Evolutionary conservation across 2,113 vertebrate genomes (phyloP).

Genomic region (Uria aalge): DNA sequence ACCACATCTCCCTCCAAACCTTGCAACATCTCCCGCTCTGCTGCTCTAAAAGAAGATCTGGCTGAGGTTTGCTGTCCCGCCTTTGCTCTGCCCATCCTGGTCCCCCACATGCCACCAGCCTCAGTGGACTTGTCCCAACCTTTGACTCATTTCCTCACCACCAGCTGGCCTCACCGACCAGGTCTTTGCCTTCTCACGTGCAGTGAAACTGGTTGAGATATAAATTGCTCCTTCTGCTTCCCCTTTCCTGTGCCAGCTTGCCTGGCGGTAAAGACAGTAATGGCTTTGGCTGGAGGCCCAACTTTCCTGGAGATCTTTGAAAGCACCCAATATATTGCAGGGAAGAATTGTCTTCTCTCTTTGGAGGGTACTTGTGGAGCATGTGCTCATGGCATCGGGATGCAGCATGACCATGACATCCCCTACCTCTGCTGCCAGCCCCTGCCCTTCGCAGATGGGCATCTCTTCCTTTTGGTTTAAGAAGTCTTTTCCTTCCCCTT

Average conservation of each 20-base stretch:
- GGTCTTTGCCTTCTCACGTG: not conserved
- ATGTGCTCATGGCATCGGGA: fast-evolving
- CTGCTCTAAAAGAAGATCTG: not conserved
- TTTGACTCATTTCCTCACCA: not conserved
- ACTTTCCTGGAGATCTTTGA: not conserved
- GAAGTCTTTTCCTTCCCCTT: not conserved
- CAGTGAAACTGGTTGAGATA: not conserved
- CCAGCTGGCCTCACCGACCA: not conserved
- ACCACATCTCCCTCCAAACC: not conserved
- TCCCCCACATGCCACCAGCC: not conserved
- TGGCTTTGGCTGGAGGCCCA: not conserved
- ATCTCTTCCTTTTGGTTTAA: not conserved
- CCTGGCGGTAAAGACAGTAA: not conserved
- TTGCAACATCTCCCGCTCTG: not conserved
- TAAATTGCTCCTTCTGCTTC: not conserved
- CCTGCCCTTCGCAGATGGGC: not conserved
- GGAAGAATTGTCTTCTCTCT: not conserved
- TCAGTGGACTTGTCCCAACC: not conserved
- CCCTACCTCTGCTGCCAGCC: not conserved
- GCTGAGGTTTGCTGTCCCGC: not conserved
- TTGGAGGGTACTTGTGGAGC: not conserved
- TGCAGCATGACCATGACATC: not conserved
- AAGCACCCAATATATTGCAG: not conserved
- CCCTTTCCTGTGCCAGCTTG: not conserved
- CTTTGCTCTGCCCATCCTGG: not conserved